Base-by-base conservation (phyloP, 30 jellyfish, hydroid and myxozoan species). In the Cassiopea xamachana region DNA sequence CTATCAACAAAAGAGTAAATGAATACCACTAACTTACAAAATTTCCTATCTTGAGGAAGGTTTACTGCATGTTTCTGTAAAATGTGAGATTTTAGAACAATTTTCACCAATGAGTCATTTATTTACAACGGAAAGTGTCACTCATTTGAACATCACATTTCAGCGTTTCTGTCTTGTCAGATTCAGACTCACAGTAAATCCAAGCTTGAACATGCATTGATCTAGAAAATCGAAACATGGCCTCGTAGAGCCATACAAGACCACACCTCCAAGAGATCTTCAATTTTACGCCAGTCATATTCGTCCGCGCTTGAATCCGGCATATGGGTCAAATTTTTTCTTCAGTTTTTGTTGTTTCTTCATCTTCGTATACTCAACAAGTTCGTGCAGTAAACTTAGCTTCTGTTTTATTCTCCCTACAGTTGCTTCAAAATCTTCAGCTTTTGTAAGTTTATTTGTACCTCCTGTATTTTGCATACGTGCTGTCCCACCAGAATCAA, bases 361-460 rank as follows among this genome's bases (percentile, higher is more conserved):
- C 69, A 10, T 62, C 64, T 61, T 49, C 18, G 69, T 67, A 7
- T n/a, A n/a, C 44, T 77, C 83, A 14, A 79, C 88, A 77, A 87
- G 88, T 44, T 87, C 94, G 47, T 69, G 76, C 1, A 87, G 80
- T 8, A 87, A 80, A 50, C 85, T 18, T n/a, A 87, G 46, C 69
- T 87, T 87, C 2, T 87, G 48, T 67, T 61, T 77, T 46, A 87
- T 81, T 77, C 94, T 61, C 46, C 76, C 69, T 1, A 67, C 94
- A 60, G 69, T 67, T 18, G 84, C 64, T 77, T 77, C 77, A 17
- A 45, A 77, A 46, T 76, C 88, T 2, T 48, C 83, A 15, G 45
- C 46, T 18, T 60, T 48, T 64, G 61, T 48, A 47, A 69, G 27
- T 27, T 73, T 60, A 27, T 16, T 51, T 17, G 78, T 2, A 18